phyloP scores from a whole-genome alignment of 2,113 vertebrate species.

The Psettodes erumei region DNA sequence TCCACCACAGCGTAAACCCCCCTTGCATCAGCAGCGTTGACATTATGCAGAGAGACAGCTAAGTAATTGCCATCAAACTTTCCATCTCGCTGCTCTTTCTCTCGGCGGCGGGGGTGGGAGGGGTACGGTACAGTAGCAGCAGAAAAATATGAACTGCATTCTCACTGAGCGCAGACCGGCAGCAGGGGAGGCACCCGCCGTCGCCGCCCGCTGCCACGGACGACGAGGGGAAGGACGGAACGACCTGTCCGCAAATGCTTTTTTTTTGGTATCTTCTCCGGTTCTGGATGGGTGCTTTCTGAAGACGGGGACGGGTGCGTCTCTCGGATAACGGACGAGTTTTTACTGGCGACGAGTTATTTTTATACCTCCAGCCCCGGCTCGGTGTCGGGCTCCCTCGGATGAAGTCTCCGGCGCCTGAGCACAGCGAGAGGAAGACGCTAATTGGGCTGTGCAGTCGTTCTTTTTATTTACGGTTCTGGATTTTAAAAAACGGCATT shows the following conservation, averaged over 20 bases:
- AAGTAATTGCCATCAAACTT: constrained; percentile 80
- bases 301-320: constrained; percentile 30
- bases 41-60: constrained; percentile 74
- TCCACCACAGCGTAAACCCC: constrained; percentile 60
- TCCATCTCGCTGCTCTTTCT: constrained; percentile 62
- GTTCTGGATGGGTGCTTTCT: constrained; percentile 41
- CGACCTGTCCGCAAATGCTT: constrained; percentile 23
- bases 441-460: constrained; percentile 40
- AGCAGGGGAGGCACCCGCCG: constrained; percentile 54
- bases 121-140: constrained; percentile 67
- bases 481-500: no score
- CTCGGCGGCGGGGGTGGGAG: constrained; percentile 58
- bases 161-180: constrained; percentile 64
- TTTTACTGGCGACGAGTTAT: constrained; percentile 13
- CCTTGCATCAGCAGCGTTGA: constrained; percentile 56
- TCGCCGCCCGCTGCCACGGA: constrained; percentile 50
- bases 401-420: constrained; percentile 38
- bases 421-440: constrained; percentile 46
- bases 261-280: background rate
- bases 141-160: constrained; percentile 74
- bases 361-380: constrained; percentile 27
- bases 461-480: constrained; percentile 16
- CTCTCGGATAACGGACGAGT: constrained; percentile 20
- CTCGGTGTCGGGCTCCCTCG: constrained; percentile 10
- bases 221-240: constrained; percentile 24